Evolutionary conservation across 2,888 invertebrate species (phyloP).

Genomic region (Acrobeloides nanus): DNA sequence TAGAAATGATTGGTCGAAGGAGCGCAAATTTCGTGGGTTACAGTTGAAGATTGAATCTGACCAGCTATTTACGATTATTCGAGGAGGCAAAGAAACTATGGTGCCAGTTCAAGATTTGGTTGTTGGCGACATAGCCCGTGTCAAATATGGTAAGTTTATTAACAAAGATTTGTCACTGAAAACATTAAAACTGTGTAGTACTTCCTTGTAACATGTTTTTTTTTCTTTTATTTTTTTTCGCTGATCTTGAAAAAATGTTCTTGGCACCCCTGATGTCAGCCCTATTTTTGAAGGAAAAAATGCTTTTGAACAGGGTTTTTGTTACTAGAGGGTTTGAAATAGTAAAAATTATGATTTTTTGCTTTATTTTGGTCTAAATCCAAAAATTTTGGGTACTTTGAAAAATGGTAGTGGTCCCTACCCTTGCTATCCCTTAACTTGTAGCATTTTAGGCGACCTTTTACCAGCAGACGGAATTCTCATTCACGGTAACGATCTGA

Average conservation of each 20-base stretch:
- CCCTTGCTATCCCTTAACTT: too few relatives aligned
- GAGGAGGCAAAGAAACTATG: constrained; percentile 82
- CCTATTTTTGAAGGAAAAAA: too few relatives aligned
- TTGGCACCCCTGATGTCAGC: too few relatives aligned
- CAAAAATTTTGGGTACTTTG: too few relatives aligned
- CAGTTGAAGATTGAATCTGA: constrained; percentile 88
- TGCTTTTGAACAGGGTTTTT: too few relatives aligned
- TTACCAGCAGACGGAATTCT: constrained; percentile 59
- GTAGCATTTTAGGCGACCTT: constrained; percentile 57
- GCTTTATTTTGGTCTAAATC: too few relatives aligned
- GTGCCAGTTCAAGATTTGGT: constrained; percentile 84
- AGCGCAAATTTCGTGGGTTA: constrained; percentile 57
- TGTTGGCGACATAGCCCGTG: constrained; percentile 24
- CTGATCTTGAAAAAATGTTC: too few relatives aligned
- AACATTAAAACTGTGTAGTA: neutral
- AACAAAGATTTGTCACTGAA: too few relatives aligned
- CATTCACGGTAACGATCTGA: constrained; percentile 59
- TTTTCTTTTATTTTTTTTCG: neutral
- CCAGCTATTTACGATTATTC: constrained; percentile 93
- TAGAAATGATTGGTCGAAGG: constrained; percentile 60
- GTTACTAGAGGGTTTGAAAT: too few relatives aligned
- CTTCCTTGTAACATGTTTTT: too few relatives aligned
- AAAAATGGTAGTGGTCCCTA: too few relatives aligned
- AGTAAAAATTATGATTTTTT: too few relatives aligned
- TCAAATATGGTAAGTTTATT: constrained; percentile 26